A percentile compares a stretch with the other conserved stretches of the same genome.
These are phyloP conservation scores for Drosophila colorata DNA, from an alignment of 2,888 invertebrate genomes.

Conservation along the genomic window DNA sequence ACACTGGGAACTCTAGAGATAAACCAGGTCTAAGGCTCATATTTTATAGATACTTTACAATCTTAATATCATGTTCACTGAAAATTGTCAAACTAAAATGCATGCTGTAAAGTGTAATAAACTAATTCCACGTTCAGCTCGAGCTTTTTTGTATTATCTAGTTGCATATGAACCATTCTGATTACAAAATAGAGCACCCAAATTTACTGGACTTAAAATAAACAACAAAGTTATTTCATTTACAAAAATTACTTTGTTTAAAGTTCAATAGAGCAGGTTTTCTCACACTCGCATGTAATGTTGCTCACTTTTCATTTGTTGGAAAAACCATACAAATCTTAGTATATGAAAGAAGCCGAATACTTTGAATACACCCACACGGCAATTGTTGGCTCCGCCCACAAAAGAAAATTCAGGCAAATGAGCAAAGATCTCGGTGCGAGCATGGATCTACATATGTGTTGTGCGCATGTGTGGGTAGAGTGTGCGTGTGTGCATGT, in stretches of 20 bases:
- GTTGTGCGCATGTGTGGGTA: neutral
- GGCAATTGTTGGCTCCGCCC: slow-evolving; percentile 57
- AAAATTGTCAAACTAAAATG: neutral
- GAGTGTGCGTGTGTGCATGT: slow-evolving; percentile 1
- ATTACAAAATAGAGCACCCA: slow-evolving; percentile 9
- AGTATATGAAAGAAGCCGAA: slow-evolving; percentile 38
- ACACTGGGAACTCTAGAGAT: slow-evolving; percentile 44
- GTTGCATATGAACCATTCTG: neutral
- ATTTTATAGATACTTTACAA: slow-evolving; percentile 21
- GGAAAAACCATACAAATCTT: slow-evolving; percentile 49
- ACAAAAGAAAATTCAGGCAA: slow-evolving; percentile 29
- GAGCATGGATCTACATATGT: slow-evolving; percentile 2
- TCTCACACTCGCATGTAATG: slow-evolving; percentile 8
- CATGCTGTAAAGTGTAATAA: neutral
- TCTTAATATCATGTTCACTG: slow-evolving; percentile 15
- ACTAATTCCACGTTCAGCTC: neutral
- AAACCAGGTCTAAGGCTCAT: slow-evolving; percentile 44
- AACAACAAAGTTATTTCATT: slow-evolving; percentile 33
- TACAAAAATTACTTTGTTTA: slow-evolving; percentile 49
- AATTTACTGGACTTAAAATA: slow-evolving; percentile 44
- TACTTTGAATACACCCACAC: slow-evolving; percentile 43
- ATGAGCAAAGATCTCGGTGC: slow-evolving; percentile 44
- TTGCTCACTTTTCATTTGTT: slow-evolving; percentile 71
- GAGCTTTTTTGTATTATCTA: neutral
- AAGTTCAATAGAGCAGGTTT: slow-evolving; percentile 32